Evolutionary conservation across 2,797 vertebrate species (phyloP).

Genomic region (Potorous gilbertii): DNA sequence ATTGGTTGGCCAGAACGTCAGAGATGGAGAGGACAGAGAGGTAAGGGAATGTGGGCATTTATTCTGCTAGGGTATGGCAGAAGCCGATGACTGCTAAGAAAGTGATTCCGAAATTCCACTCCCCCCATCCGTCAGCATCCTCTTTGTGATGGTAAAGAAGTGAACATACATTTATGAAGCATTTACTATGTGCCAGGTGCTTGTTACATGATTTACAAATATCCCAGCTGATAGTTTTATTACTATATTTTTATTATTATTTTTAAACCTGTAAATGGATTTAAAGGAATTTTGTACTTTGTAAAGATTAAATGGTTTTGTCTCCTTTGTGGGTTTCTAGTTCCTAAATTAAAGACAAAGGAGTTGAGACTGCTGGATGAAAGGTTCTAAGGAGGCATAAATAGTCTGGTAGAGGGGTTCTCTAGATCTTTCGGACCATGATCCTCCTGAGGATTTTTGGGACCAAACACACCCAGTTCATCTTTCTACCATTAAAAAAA

Average conservation of each 20-base stretch:
- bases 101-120: neutral
- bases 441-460: neutral
- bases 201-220: neutral
- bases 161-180: neutral
- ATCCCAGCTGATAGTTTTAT: neutral
- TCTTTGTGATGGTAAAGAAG: neutral
- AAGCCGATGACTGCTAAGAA: neutral
- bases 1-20: neutral
- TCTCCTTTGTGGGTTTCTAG: neutral
- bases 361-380: neutral
- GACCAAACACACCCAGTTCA: no score
- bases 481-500: neutral
- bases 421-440: neutral
- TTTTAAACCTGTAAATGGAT: neutral
- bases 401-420: neutral
- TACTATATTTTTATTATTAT: no score
- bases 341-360: neutral
- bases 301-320: neutral
- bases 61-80: neutral
- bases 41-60: neutral
- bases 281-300: neutral
- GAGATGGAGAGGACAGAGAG: neutral
- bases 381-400: neutral
- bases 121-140: neutral
- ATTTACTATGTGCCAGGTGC: neutral